Evolutionary conservation across 2,113 vertebrate species (phyloP).

Genomic region (Rhynchomys soricoides): DNA sequence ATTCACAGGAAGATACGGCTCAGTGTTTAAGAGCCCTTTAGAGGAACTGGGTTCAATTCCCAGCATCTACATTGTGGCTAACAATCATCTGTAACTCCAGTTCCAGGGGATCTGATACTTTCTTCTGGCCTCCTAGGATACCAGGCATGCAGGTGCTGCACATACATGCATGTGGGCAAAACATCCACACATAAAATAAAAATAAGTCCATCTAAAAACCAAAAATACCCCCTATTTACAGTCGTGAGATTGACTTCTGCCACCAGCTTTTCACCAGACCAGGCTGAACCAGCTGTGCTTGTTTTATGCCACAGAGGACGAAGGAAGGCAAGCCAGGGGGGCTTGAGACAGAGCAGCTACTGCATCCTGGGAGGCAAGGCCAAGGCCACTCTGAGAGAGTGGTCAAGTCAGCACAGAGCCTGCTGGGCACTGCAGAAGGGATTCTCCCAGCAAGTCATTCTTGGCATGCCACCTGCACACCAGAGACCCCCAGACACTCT

Average conservation of each 20-base stretch:
- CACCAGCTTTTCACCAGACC: background rate
- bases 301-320: background rate
- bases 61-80: background rate
- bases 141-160: background rate
- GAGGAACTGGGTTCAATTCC: background rate
- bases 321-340: background rate
- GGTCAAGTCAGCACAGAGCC: background rate
- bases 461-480: background rate
- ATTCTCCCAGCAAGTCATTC: background rate
- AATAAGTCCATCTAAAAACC: background rate
- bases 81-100: background rate
- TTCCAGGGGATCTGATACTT: background rate
- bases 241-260: background rate
- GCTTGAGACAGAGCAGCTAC: background rate
- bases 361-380: background rate
- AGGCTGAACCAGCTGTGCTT: too few species aligned
- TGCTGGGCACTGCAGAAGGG: background rate
- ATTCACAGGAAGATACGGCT: background rate
- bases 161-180: too few species aligned
- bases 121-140: background rate
- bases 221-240: background rate
- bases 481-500: background rate
- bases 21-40: background rate
- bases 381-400: background rate
- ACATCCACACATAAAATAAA: background rate